These are phyloP conservation scores for Physella acuta DNA, from an alignment of 1,140 invertebrate species.

Conservation along the genomic window DNA sequence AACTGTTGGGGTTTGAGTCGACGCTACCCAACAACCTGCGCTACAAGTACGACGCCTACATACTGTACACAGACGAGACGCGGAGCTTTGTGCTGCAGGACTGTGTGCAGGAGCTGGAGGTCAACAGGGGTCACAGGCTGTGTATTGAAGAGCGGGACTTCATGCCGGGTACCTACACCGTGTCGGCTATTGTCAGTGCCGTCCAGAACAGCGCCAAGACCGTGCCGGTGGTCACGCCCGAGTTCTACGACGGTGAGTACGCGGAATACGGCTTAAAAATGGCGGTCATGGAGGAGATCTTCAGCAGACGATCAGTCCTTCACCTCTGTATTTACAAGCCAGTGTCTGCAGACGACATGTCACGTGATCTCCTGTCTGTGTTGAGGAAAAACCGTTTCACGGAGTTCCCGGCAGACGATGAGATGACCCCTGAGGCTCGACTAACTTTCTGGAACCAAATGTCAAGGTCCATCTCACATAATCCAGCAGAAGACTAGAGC, in stretches of 20 bases:
- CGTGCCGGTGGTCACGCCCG: slow-evolving; percentile 65
- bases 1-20: neutral
- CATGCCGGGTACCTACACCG: slow-evolving; percentile 56
- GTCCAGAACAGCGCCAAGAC: slow-evolving; percentile 67
- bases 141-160: slow-evolving; percentile 42
- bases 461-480: neutral
- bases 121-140: slow-evolving; percentile 18
- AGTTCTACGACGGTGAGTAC: neutral
- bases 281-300: slow-evolving; percentile 2
- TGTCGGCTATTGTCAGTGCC: slow-evolving; percentile 66
- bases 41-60: slow-evolving; percentile 30
- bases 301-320: neutral
- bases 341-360: neutral
- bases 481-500: too few species aligned
- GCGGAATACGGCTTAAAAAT: slow-evolving; percentile 8
- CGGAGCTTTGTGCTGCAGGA: slow-evolving; percentile 25
- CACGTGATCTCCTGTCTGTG: neutral
- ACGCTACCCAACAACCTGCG: neutral
- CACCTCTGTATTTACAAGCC: neutral
- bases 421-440: neutral
- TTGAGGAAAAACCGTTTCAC: neutral
- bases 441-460: slow-evolving; percentile 6
- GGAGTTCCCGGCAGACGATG: neutral
- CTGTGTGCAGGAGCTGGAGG: slow-evolving; percentile 28
- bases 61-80: slow-evolving; percentile 30